Conservation (phyloP, 1,140 invertebrate species). For the Zaprionus ghesquierei region DNA sequence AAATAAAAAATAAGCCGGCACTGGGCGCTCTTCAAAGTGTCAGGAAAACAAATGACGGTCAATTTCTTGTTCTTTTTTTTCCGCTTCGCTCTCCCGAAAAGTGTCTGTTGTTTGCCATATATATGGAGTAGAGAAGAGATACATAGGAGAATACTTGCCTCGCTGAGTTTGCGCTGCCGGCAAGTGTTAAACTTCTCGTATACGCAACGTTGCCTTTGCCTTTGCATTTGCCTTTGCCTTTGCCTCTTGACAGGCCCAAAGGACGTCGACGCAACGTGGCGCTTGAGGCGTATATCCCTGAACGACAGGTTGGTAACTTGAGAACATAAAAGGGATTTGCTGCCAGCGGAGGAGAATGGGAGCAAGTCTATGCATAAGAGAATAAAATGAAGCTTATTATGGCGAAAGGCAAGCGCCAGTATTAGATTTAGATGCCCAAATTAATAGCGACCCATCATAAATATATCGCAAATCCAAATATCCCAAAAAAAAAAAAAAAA, state of each 20-base stretch:
- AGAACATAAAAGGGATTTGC: conserved; percentile 66
- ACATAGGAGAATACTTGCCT: neutral
- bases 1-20: conserved; percentile 58
- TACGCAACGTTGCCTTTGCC: conserved; percentile 39
- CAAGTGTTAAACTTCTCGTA: conserved; percentile 66
- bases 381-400: conserved; percentile 54
- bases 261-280: conserved; percentile 23
- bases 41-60: conserved; percentile 78
- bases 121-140: too few relatives aligned
- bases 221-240: too few relatives aligned
- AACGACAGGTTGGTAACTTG: conserved; percentile 55
- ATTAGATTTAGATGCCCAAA: conserved; percentile 33
- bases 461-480: conserved; percentile 15
- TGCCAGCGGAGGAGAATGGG: neutral
- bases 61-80: conserved; percentile 40
- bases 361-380: conserved; percentile 25
- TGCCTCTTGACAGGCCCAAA: conserved; percentile 19
- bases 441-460: conserved; percentile 8
- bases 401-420: conserved; percentile 37
- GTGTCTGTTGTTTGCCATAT: conserved; percentile 15
- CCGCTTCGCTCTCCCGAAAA: neutral
- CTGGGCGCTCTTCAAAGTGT: conserved; percentile 69
- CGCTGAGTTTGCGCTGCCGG: conserved; percentile 21
- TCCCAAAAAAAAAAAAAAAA: too few relatives aligned
- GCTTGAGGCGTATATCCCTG: conserved; percentile 36